phyloP scores from a whole-genome alignment of 2,888 invertebrate genomes.

The Andrena bicolor region DNA sequence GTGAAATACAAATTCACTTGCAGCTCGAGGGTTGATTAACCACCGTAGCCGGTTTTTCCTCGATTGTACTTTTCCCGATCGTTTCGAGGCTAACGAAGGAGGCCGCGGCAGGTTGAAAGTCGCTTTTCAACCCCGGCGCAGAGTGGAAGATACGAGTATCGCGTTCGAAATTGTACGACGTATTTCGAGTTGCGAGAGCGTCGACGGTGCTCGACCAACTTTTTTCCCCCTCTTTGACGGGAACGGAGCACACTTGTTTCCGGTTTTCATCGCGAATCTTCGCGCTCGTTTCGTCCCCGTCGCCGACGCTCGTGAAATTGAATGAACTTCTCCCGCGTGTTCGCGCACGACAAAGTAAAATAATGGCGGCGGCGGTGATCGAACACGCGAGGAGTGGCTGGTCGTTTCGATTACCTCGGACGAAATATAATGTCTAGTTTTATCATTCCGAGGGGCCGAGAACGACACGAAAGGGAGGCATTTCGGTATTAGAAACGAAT shows the following conservation, averaged over 20 bases:
- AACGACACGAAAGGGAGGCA: background rate
- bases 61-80: background rate
- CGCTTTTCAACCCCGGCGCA: background rate
- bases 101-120: conserved; percentile 1
- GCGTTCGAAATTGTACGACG: conserved; percentile 13
- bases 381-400: conserved; percentile 18
- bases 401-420: conserved; percentile 7
- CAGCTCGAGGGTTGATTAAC: conserved; percentile 10
- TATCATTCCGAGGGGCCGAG: background rate
- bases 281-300: background rate
- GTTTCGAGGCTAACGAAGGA: conserved; percentile 20
- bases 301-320: background rate
- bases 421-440: background rate
- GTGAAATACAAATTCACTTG: background rate
- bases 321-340: background rate
- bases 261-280: conserved; percentile 3
- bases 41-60: background rate
- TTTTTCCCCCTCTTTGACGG: conserved; percentile 1
- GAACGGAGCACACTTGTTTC: conserved; percentile 8
- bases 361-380: background rate
- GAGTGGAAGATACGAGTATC: conserved; percentile 12
- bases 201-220: conserved; percentile 14
- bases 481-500: background rate
- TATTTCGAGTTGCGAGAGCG: background rate
- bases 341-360: background rate